phyloP scores from a whole-genome alignment of 2,113 vertebrate species.

The Turnix velox region DNA sequence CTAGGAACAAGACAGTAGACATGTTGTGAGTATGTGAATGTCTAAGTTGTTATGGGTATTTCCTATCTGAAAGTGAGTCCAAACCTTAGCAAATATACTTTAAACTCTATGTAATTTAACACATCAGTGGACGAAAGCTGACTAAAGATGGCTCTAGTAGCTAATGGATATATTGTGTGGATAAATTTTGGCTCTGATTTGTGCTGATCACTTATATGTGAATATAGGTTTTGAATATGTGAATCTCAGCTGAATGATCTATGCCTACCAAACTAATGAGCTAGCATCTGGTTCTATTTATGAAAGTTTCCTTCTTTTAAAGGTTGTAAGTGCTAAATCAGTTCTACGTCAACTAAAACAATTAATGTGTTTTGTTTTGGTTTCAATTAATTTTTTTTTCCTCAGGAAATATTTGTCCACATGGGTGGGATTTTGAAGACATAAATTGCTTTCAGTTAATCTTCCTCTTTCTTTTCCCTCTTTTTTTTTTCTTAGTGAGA shows the following conservation, averaged over 20 bases:
- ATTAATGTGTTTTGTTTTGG: not conserved
- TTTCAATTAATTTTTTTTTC: not conserved
- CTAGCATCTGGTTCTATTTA: not conserved
- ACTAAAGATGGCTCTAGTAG: not conserved
- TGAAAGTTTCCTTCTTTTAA: not conserved
- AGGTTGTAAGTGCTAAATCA: not conserved
- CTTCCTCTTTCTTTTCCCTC: not conserved
- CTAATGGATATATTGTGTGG: accelerated
- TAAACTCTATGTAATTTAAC: not conserved
- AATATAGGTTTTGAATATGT: not conserved
- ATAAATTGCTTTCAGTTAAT: not conserved
- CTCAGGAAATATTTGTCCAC: accelerated
- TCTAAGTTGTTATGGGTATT: not conserved
- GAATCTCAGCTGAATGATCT: not conserved
- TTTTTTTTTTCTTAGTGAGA: not conserved
- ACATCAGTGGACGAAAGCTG: not conserved
- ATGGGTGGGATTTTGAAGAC: not conserved
- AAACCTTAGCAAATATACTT: not conserved
- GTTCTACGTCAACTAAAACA: not conserved
- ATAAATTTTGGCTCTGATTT: not conserved
- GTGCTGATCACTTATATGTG: not conserved
- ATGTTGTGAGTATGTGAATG: accelerated
- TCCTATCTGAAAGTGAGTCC: not conserved
- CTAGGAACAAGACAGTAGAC: not conserved
- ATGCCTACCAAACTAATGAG: not conserved